These are phyloP conservation scores for Ditylenchus weischeri DNA, from an alignment of 2,888 invertebrate genomes.

Conservation along the genomic window DNA sequence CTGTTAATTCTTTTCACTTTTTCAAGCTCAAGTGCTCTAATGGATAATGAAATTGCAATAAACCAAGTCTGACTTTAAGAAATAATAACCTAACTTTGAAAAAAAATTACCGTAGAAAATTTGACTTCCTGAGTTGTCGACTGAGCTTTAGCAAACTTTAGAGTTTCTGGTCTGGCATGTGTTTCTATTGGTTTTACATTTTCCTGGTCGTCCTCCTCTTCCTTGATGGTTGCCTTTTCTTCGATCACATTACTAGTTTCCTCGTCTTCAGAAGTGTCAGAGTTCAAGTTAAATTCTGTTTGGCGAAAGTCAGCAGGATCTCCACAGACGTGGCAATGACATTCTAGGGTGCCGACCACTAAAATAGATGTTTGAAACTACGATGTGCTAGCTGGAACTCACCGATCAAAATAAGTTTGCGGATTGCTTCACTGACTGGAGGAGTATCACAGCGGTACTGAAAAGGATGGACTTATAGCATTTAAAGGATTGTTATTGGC, in stretches of 20 bases:
- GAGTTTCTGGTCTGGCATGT: constrained; percentile 10
- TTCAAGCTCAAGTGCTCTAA: no score
- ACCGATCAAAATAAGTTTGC: constrained; percentile 75
- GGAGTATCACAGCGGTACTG: constrained; percentile 63
- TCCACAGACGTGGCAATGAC: constrained; percentile 85
- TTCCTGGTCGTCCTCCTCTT: constrained; percentile 8
- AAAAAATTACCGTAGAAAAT: constrained; percentile 1
- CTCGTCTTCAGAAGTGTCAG: constrained; percentile 13
- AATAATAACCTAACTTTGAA: not conserved
- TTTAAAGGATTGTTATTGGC: not conserved
- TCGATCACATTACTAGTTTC: constrained; percentile 9
- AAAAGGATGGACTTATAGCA: constrained; percentile 9
- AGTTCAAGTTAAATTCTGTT: constrained; percentile 12
- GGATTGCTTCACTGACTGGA: constrained; percentile 67
- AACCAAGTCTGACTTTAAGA: no score
- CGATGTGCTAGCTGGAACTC: no score
- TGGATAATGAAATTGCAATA: no score
- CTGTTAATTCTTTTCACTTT: no score
- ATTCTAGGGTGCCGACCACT: constrained; percentile 84
- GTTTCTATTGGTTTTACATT: no score
- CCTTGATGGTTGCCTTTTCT: not conserved
- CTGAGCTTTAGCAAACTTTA: not conserved
- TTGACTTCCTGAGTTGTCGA: not conserved
- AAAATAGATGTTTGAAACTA: no score
- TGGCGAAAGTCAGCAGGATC: constrained; percentile 40